Evolutionary conservation across 2,797 vertebrate genomes (phyloP), one percentile per base, ranked within the genome.

Genomic region (Periparus ater): DNA sequence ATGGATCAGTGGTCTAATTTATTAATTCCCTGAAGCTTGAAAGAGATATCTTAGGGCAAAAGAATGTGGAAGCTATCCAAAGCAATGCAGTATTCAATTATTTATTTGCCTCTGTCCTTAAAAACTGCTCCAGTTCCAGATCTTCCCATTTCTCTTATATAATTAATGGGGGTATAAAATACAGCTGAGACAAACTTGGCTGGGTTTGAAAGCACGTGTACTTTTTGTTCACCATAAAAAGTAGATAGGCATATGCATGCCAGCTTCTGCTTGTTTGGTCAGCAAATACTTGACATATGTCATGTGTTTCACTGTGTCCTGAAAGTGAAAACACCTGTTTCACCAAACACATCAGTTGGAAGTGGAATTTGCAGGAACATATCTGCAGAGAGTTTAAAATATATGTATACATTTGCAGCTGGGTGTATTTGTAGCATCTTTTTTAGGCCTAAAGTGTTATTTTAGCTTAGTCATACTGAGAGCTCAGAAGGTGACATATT

Each of bases 51-150:
- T 86, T 67, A 77, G 54, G 58, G 70, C 87, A 94, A 93, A 94
- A 92, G 73, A 95, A 78, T 29, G 53, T 88, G 25, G 79, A 88
- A 83, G 76, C 36, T 88, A 60, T 95, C 76, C 91, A 78, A 92
- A 94, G 89, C 76, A 91, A 83, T 67, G 36, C 73, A 84, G 48
- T 93, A 57, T 88, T 96, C 73, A 95, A 95, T 96, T 96, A 96
- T 97, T 96, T 90, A 96, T 97, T 95, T 94, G 38, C 79, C 42
- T 95, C 54, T 90, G 55, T 95, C 67, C 94, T 91, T 93, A 96
- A 95, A 96, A 83, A 91, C 45, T 89, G n/a, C 85, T 92, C 82
- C 72, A 73, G 66, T 93, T 96, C 94, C 73, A 93, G 67, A 88
- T 94, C 82, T 93, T 96, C 89, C 80, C 25, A 84, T 94, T 95